phyloP scores from a whole-genome alignment of 2,113 vertebrate genomes.

The Percopsis transmontana region DNA sequence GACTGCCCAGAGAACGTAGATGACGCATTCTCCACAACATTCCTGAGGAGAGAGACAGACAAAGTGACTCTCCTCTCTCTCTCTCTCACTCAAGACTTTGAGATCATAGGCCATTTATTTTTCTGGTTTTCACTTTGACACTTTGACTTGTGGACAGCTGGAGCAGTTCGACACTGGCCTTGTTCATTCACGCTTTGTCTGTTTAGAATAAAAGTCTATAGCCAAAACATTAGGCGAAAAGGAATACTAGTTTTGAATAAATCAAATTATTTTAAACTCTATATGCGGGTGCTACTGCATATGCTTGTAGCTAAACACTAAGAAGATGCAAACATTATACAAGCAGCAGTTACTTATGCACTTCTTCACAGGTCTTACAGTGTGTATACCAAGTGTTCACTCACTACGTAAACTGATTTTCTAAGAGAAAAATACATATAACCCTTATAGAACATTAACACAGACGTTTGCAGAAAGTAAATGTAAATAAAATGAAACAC shows the following conservation, averaged over 20 bases:
- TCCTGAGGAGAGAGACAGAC: slow-evolving; percentile 45
- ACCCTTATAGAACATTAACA: slow-evolving; percentile 34
- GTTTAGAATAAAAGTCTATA: too few species aligned
- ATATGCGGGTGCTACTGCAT: neutral
- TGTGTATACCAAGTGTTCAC: too few species aligned
- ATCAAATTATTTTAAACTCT: slow-evolving; percentile 9
- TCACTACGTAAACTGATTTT: too few species aligned
- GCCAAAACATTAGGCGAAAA: neutral
- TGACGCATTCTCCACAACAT: slow-evolving; percentile 38
- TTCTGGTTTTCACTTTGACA: too few species aligned
- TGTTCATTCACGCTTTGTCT: too few species aligned
- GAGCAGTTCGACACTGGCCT: too few species aligned
- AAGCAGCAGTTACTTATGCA: neutral
- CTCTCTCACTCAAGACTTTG: neutral
- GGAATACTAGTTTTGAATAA: neutral
- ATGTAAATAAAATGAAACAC: neutral
- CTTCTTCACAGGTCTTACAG: too few species aligned
- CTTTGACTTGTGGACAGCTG: too few species aligned
- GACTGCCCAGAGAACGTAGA: slow-evolving; percentile 18
- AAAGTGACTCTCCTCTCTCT: slow-evolving; percentile 8
- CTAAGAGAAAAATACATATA: slow-evolving; percentile 21
- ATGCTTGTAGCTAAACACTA: slow-evolving; percentile 11
- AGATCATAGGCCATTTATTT: too few species aligned
- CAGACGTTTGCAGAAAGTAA: neutral
- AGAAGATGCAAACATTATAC: slow-evolving; percentile 30